Evolutionary conservation across 2,888 invertebrate species (phyloP).

Genomic region (Torymus aiolomorphi): DNA sequence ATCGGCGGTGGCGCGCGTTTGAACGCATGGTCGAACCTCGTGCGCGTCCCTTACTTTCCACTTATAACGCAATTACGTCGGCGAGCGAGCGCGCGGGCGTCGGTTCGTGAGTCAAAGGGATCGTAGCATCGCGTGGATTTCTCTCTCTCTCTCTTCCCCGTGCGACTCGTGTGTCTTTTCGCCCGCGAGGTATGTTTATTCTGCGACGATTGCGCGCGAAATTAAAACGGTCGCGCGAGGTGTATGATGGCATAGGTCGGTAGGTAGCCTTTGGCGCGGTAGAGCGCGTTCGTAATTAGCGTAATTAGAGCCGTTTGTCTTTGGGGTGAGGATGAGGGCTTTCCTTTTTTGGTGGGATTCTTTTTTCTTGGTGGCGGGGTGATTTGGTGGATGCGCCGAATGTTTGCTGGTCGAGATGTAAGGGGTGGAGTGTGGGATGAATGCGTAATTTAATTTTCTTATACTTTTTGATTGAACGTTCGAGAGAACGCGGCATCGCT

Average conservation of each 20-base stretch:
- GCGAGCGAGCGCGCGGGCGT: constrained; percentile 53
- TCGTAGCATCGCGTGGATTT: constrained; percentile 11
- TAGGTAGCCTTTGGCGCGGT: background rate
- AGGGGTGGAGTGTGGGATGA: too few relatives aligned
- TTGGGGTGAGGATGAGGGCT: background rate
- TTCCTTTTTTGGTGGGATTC: too few relatives aligned
- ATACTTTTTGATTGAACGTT: too few relatives aligned
- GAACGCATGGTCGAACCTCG: constrained; percentile 58
- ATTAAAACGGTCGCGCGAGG: constrained; percentile 20
- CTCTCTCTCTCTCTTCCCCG: background rate
- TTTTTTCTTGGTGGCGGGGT: too few relatives aligned
- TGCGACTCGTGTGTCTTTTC: too few relatives aligned
- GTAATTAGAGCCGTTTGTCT: constrained; percentile 37
- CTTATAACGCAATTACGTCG: constrained; percentile 64
- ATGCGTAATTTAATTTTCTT: too few relatives aligned
- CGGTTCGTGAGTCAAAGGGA: constrained; percentile 59
- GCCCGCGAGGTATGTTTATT: constrained; percentile 36
- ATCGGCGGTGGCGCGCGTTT: constrained; percentile 61
- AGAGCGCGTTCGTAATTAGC: constrained; percentile 25
- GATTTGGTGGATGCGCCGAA: too few relatives aligned
- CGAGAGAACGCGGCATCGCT: too few relatives aligned
- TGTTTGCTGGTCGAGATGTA: too few relatives aligned
- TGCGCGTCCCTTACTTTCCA: constrained; percentile 53
- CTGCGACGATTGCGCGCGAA: constrained; percentile 38
- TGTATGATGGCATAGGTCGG: too few relatives aligned